Evolutionary conservation across 64 coral and sea anemone species (phyloP).

Genomic region (Pocillopora damicornis): DNA sequence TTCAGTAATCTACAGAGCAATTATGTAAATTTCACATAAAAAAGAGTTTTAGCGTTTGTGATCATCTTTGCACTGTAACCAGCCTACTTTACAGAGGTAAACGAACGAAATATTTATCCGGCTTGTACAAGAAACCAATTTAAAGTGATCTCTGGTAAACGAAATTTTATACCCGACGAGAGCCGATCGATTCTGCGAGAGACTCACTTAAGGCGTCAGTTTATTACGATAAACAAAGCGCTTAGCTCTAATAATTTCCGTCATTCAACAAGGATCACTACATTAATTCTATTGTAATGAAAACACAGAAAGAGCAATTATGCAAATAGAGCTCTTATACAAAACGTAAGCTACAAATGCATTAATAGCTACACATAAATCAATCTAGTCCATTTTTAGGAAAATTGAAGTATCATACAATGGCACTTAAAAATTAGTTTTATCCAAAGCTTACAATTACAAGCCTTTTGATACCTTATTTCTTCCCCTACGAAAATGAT

Average conservation of each 20-base stretch:
- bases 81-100: not conserved
- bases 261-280: constrained; percentile 1
- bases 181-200: not conserved
- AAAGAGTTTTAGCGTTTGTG: not conserved
- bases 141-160: not conserved
- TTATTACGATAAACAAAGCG: constrained; percentile 14
- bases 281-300: not conserved
- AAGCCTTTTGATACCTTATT: too few species aligned
- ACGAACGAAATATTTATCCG: not conserved
- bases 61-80: not conserved
- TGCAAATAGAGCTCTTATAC: not conserved
- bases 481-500: too few species aligned
- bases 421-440: too few species aligned
- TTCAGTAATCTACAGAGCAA: not conserved
- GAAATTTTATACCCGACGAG: not conserved
- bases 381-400: too few species aligned
- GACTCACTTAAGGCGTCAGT: not conserved
- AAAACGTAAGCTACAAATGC: not conserved
- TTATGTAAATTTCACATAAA: not conserved
- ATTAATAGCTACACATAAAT: not conserved
- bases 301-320: not conserved
- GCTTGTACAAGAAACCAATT: not conserved
- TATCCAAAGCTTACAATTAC: too few species aligned
- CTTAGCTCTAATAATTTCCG: constrained; percentile 6
- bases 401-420: too few species aligned